Base-by-base conservation (phyloP, 2,797 vertebrate genomes). In the Setipinna tenuifilis region DNA sequence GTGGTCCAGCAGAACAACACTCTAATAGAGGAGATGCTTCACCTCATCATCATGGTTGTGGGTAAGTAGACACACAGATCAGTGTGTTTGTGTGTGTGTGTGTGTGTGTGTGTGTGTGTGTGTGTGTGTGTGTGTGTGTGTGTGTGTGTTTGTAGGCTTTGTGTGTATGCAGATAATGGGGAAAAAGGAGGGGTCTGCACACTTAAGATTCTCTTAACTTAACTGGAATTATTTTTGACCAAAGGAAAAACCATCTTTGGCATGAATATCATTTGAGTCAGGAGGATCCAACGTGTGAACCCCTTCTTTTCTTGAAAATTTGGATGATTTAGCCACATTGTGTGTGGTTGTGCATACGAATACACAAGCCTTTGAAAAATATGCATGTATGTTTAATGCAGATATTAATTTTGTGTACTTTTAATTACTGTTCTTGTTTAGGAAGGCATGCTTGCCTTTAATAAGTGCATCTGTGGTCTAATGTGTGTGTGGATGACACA, bases 21-120 rank as follows among this genome's bases (percentile, higher is more conserved):
- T 46, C 95, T 99, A 78, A 98, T 99, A 35, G 98, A 99, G 89
- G 98, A 99, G 94, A 98, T 99, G 97, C 93, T 99, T 0, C 97
- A 99, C 88, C 96, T 99, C 89, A 95, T 99, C 93, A 98, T 99
- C 91, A 99, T 99, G 97, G 95, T 98, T 31, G 95, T 97, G 46
- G 97, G 98, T 99, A 94, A 97, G 98, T 92, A 16, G 21, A n/a
- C 12, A 65, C 19, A n/a, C n/a, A 21, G 16, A n/a, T 10, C 46
- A 50, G 54, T 61, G 4, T 59, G 0, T 62, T 41, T 0, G 14
- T 54, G 10, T 9, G 48, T 17, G 12, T 35, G 81, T 82, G 7
- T n/a, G 41, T 14, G 46, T 78, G 17, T 78, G 61, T 58, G 41
- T 50, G 21, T 50, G 54, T 83, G 61, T 83, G 62, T 0, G 16